Base-by-base conservation (phyloP, 2,888 invertebrate species). In the Drosophila quinaria region DNA sequence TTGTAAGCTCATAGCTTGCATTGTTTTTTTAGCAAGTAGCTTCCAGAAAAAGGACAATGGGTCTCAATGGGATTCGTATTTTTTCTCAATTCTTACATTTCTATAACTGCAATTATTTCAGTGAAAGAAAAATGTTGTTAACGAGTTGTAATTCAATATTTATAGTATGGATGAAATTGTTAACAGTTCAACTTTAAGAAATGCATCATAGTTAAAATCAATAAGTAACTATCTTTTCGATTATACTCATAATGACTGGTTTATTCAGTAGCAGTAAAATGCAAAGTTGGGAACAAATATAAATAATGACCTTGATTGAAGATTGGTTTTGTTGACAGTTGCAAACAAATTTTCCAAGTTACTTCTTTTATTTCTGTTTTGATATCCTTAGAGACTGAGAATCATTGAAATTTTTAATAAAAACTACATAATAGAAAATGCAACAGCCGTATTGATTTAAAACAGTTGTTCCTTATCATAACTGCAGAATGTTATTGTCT, bases 91-190 rank as follows among this genome's bases (percentile, higher is more conserved):
- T 49, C 33, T 10, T 31, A 2, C 19, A 49, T 35, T 41, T 39
- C 35, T 19, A 50, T 37, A 41, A 31, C 22, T 47, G 22, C 60
- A 58, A 44, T 46, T 50, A 50, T 70, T 52, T 62, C 33, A 37
- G 42, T 46, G 33, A n/a, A 9, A 9, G 17, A 66, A 56, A 25
- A 61, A 60, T 52, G 55, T 33, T 39, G 33, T 33, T 51, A 54
- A 47, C 69, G 51, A 74, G 60, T 29, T 61, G 42, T 69, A 74
- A 75, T 54, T 74, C 52, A 61, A 68, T 52, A 59, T 55, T 41
- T 31, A 3, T 56, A 6, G 19, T 31, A 3, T 56, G 8, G 19
- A 39, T 35, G 17, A 44, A 19, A 13, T 51, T 51, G 37, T 65
- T 35, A 25, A 22, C 47, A 5, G 9, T 42, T 55, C 11, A 22